Conservation (phyloP, 2,888 invertebrate species). For the Leptopilina myrica region DNA sequence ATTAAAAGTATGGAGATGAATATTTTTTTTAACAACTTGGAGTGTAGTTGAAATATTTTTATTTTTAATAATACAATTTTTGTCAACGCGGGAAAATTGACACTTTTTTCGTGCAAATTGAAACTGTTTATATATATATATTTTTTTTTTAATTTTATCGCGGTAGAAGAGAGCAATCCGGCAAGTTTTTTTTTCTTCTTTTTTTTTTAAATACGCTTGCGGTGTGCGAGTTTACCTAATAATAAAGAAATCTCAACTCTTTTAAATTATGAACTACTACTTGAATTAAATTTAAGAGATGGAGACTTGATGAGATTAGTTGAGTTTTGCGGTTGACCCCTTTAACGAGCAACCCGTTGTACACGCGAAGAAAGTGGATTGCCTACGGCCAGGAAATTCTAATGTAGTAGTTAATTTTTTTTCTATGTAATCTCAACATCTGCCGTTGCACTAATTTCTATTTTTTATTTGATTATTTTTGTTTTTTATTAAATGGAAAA, state of each 20-base stretch:
- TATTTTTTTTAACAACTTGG: not conserved
- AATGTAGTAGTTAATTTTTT: not conserved
- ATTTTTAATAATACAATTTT: no score
- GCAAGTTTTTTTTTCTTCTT: not conserved
- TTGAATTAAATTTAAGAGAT: conserved; percentile 12
- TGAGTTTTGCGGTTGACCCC: conserved; percentile 11
- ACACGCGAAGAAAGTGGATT: conserved; percentile 22
- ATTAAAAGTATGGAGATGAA: not conserved
- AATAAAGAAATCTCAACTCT: not conserved
- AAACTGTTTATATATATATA: no score
- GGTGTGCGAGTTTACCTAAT: not conserved
- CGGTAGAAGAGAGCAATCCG: not conserved
- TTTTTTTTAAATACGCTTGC: not conserved
- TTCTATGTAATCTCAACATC: not conserved
- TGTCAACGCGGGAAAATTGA: not conserved
- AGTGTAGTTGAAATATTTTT: no score
- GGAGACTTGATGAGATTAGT: conserved; percentile 5
- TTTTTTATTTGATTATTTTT: not conserved
- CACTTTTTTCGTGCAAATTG: not conserved
- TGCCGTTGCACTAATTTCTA: not conserved
- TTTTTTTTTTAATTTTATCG: no score
- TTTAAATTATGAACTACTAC: conserved; percentile 20
- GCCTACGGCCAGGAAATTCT: not conserved
- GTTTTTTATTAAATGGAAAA: no score
- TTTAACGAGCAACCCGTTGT: not conserved